Conservation (phyloP, 2,888 invertebrate genomes). For the Cephonodes hylas region DNA sequence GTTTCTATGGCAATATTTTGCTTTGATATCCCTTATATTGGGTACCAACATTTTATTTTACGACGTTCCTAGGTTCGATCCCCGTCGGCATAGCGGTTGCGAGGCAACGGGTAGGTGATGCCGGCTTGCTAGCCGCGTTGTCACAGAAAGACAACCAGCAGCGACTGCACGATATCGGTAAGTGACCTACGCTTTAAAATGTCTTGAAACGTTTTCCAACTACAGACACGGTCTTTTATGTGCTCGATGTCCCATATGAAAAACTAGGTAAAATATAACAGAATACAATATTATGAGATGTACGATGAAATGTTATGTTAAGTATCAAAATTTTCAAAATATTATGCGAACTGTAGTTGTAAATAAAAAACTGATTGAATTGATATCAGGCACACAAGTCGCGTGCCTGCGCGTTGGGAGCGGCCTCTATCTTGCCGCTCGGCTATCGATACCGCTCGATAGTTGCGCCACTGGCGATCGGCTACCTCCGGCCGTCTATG, state of each 20-base stretch:
- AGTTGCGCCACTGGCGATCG: constrained; percentile 37
- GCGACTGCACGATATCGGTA: constrained; percentile 80
- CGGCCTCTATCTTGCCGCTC: constrained; percentile 27
- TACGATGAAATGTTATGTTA: not conserved
- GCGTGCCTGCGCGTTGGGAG: constrained; percentile 20
- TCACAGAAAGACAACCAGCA: constrained; percentile 80
- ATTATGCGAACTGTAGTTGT: not conserved
- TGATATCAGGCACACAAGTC: constrained; percentile 19
- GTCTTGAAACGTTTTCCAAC: not conserved
- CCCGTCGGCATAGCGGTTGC: constrained; percentile 93
- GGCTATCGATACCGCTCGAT: constrained; percentile 34
- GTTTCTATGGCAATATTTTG: not conserved
- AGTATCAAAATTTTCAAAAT: constrained; percentile 4
- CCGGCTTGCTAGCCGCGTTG: constrained; percentile 79
- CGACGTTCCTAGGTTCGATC: constrained; percentile 77
- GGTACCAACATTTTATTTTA: not conserved
- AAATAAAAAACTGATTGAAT: constrained; percentile 13
- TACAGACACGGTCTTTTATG: not conserved
- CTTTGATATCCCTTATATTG: not conserved
- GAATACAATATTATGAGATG: not conserved
- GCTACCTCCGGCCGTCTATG: constrained; percentile 56
- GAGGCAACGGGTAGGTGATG: constrained; percentile 87
- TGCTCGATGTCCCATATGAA: not conserved
- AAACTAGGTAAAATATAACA: not conserved
- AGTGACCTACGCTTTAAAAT: constrained; percentile 33